Evolutionary conservation across 2,797 vertebrate genomes (phyloP).

Genomic region (Enteromius fasciolatus): DNA sequence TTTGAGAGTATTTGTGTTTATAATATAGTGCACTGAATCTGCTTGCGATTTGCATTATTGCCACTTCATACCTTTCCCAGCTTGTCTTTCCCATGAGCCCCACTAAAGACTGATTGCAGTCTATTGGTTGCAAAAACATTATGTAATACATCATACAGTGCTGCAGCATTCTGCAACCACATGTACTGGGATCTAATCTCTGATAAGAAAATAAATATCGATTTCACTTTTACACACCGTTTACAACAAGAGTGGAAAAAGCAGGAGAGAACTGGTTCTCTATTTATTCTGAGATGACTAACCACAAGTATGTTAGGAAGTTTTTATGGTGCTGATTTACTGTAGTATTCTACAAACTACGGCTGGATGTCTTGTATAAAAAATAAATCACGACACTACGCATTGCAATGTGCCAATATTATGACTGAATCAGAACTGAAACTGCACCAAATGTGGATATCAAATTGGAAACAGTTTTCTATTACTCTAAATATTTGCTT

Average conservation of each 20-base stretch:
- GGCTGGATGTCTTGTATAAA: not conserved
- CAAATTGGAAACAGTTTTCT: not conserved
- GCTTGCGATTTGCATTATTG: slow-evolving; percentile 23
- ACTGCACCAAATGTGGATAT: not conserved
- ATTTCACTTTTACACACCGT: slow-evolving; percentile 72
- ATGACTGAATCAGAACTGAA: not conserved
- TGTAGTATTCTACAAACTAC: slow-evolving; percentile 1
- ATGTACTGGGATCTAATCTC: slow-evolving; percentile 64
- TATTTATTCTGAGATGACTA: slow-evolving; percentile 11
- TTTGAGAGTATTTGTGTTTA: not conserved
- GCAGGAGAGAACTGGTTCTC: not conserved
- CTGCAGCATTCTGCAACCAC: slow-evolving; percentile 68
- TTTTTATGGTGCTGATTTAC: slow-evolving; percentile 13
- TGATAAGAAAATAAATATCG: slow-evolving; percentile 77
- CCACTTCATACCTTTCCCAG: not conserved
- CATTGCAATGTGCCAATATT: not conserved
- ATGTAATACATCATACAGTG: slow-evolving; percentile 7
- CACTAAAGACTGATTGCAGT: slow-evolving; percentile 22
- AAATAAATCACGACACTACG: not conserved
- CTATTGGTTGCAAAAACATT: slow-evolving; percentile 21
- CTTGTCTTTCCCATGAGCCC: not conserved
- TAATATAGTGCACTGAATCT: slow-evolving; percentile 9
- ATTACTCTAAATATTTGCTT: not conserved
- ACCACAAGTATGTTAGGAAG: not conserved
- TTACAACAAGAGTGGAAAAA: slow-evolving; percentile 52